Evolutionary conservation across 2,888 invertebrate species (phyloP), one percentile per base, ranked within the genome.

Genomic region (Lordiphosa andalusiaca): DNA sequence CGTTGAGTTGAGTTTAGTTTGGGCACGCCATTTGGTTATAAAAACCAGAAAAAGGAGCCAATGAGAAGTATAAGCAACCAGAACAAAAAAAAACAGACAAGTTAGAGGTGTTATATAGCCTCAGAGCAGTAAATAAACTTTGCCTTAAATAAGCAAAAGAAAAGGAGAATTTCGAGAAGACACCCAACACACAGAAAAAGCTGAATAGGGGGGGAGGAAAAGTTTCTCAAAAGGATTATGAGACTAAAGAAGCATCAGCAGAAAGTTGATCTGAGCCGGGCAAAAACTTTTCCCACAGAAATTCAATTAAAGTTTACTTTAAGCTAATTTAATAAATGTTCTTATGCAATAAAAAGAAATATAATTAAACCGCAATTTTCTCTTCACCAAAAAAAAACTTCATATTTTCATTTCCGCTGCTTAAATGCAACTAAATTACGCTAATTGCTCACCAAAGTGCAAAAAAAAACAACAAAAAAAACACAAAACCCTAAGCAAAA

Each of bases 391-490:
- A 44, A 39, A 55, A 62, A 66, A 52, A 49, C 41, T 64, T 62
- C 39, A 58, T 64, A 73, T 69, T 71, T 81, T 67, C 67, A 73
- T 76, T 81, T 77, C 77, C 84, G 82, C 63, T 67, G 69, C 69
- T 69, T 73, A 69, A 77, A 61, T 77, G 84, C 82, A 78, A 84
- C 75, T 82, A 73, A 84, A 82, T 78, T 84, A 82, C 84, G 72
- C 72, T 80, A 73, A 77, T 77, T 77, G 65, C 71, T 49, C 55
- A 56, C 41, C 30, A 44, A 44, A 44, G 59, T 56, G 35, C 49
- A 50, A 35, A 38, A 63, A 63, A 61, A 54, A n/a, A n/a, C n/a
- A n/a, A n/a, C n/a, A n/a, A n/a, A n/a, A n/a, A n/a, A n/a, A n/a
- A n/a, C n/a, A n/a, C n/a, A n/a, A n/a, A 46, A 62, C 54, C 41